phyloP scores from a whole-genome alignment of 2,888 invertebrate genomes.

The Catocala nupta region DNA sequence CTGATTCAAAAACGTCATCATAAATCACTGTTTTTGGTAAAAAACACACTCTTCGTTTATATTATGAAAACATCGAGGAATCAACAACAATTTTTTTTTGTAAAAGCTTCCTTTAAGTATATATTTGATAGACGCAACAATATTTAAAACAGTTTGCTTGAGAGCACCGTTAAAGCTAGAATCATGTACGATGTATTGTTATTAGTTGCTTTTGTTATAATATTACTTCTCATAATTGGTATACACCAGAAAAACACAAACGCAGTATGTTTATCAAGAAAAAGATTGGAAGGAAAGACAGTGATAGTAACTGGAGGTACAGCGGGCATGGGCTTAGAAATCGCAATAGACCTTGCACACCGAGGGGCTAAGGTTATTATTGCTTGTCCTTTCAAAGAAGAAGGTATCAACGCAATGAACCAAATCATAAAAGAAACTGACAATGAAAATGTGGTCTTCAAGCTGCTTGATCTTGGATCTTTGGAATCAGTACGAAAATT shows the following conservation, averaged over 20 bases:
- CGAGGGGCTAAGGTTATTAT: constrained; percentile 71
- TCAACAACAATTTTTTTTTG: not conserved
- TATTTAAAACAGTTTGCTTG: constrained; percentile 19
- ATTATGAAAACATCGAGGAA: too few relatives aligned
- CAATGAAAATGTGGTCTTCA: constrained; percentile 89
- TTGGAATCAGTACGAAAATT: constrained; percentile 92
- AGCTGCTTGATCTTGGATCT: constrained; percentile 91
- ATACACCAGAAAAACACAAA: constrained; percentile 56
- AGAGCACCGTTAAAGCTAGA: constrained; percentile 9
- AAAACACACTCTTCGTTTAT: too few relatives aligned
- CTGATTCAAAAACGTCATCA: too few relatives aligned
- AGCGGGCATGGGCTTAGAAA: constrained; percentile 69
- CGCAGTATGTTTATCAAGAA: constrained; percentile 45
- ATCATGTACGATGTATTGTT: constrained; percentile 38
- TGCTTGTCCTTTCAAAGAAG: constrained; percentile 68
- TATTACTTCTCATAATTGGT: constrained; percentile 30
- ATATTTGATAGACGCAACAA: constrained; percentile 14
- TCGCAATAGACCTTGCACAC: constrained; percentile 67
- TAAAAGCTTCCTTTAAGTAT: not conserved
- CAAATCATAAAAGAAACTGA: constrained; percentile 88
- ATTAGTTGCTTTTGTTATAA: constrained; percentile 19
- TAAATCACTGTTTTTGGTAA: too few relatives aligned
- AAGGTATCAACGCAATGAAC: constrained; percentile 75
- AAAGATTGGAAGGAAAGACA: constrained; percentile 47
- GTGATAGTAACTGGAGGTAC: constrained; percentile 71